These are phyloP conservation scores for Saguinus midas DNA, from an alignment of 2,113 vertebrate species.

Conservation along the genomic window DNA sequence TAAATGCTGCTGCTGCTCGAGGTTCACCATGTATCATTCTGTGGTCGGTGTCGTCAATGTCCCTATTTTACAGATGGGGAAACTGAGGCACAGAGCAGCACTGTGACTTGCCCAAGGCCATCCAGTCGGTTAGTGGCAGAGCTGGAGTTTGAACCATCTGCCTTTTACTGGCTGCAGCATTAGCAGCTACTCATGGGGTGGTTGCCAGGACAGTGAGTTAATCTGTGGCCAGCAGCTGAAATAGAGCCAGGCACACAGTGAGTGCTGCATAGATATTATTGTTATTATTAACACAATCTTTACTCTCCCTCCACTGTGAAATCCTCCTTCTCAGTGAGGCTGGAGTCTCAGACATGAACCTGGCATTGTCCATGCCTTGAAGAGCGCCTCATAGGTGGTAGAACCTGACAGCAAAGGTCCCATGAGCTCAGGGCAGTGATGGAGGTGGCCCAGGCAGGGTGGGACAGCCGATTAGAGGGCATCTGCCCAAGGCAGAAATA, in stretches of 20 bases:
- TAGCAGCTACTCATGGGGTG: no score
- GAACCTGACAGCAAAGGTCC: neutral
- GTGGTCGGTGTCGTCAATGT: neutral
- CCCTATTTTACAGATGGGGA: neutral
- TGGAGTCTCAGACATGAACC: neutral
- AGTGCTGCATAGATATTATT: neutral
- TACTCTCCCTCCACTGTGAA: neutral
- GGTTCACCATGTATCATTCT: neutral
- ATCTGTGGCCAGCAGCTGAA: neutral
- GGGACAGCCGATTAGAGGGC: neutral
- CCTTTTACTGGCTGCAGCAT: neutral
- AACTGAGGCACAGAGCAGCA: neutral
- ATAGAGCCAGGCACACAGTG: neutral
- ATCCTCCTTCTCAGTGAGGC: neutral
- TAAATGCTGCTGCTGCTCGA: accelerated
- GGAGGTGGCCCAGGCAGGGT: neutral
- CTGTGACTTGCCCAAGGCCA: neutral
- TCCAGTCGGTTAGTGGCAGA: neutral
- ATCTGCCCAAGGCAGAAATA: neutral
- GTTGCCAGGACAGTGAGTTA: neutral
- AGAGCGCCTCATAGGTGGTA: neutral
- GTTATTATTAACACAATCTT: neutral
- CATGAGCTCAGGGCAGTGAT: neutral
- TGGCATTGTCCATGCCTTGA: neutral
- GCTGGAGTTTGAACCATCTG: neutral